These are phyloP conservation scores for Chionoecetes opilio DNA, from an alignment of 1,140 invertebrate genomes.

Conservation along the genomic window DNA sequence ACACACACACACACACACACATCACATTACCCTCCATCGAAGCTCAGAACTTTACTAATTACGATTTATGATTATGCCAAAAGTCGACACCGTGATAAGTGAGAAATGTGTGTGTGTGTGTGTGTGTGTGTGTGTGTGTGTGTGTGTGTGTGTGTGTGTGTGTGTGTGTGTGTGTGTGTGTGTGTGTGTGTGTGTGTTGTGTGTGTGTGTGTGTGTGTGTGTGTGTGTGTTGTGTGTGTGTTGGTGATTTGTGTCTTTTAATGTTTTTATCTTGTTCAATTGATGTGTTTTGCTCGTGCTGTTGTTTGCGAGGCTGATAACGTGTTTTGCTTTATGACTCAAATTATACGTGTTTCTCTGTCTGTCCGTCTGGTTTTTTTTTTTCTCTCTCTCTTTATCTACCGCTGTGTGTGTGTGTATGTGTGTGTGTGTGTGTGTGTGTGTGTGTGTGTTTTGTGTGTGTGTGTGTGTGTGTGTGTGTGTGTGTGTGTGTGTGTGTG, in stretches of 20 bases:
- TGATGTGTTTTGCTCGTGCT: not conserved
- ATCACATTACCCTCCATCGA: not conserved
- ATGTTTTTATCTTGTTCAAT: slow-evolving; percentile 31
- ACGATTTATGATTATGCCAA: slow-evolving; percentile 30
- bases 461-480: too few species aligned
- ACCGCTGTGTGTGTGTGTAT: too few species aligned
- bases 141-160: slow-evolving; percentile 21
- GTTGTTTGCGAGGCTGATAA: not conserved
- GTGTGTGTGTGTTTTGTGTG: too few species aligned
- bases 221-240: slow-evolving; percentile 1
- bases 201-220: slow-evolving; percentile 16
- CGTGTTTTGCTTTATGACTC: slow-evolving; percentile 2
- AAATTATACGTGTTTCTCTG: not conserved
- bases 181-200: slow-evolving; percentile 1
- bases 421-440: too few species aligned
- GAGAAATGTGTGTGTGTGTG: slow-evolving; percentile 7
- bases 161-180: slow-evolving; percentile 16
- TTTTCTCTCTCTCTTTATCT: too few species aligned
- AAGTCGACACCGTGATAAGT: slow-evolving; percentile 19
- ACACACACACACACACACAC: too few species aligned
- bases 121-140: slow-evolving; percentile 18
- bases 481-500: too few species aligned
- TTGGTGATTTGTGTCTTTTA: slow-evolving; percentile 20
- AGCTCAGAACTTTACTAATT: slow-evolving; percentile 21
- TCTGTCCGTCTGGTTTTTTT: too few species aligned